A percentile compares a stretch with the other conserved stretches of the same genome.
These are phyloP conservation scores for Lasius fuliginosus DNA, from an alignment of 2,888 invertebrate genomes.

Conservation along the genomic window DNA sequence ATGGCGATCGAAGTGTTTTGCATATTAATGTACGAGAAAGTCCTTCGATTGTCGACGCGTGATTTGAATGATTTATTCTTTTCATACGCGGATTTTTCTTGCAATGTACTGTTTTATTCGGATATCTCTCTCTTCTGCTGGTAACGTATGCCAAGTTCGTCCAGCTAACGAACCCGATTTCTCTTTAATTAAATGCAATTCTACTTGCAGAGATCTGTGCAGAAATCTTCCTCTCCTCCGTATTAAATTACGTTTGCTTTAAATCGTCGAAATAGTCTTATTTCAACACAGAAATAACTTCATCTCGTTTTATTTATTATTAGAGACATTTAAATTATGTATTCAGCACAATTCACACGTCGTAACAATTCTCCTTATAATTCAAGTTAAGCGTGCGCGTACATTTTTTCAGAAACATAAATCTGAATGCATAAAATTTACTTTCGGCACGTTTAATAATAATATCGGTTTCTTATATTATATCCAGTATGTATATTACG, in stretches of 20 bases:
- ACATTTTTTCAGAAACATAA: not conserved
- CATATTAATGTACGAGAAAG: not conserved
- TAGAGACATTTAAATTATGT: conserved; percentile 17
- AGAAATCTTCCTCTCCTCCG: not conserved
- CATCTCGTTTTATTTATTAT: not conserved
- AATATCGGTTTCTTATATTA: not conserved
- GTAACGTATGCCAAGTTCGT: conserved; percentile 33
- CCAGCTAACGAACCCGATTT: conserved; percentile 42
- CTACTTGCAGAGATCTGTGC: conserved; percentile 18
- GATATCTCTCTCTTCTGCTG: conserved; percentile 17
- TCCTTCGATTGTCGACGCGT: not conserved
- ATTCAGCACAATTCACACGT: not conserved
- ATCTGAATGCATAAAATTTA: not conserved
- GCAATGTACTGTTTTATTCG: conserved; percentile 33
- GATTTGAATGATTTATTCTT: conserved; percentile 22
- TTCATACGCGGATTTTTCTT: not conserved
- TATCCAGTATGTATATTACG: not conserved
- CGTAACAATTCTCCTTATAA: not conserved
- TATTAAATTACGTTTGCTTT: conserved; percentile 29
- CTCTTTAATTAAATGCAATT: conserved; percentile 50
- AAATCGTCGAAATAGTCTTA: not conserved
- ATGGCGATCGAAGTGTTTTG: not conserved
- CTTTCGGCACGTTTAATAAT: not conserved
- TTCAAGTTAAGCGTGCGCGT: not conserved
- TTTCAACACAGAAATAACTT: not conserved